Percentiles rank a stretch among this genome's conserved stretches.
Conservation (phyloP, 2,888 invertebrate species). For the Theretra japonica region DNA sequence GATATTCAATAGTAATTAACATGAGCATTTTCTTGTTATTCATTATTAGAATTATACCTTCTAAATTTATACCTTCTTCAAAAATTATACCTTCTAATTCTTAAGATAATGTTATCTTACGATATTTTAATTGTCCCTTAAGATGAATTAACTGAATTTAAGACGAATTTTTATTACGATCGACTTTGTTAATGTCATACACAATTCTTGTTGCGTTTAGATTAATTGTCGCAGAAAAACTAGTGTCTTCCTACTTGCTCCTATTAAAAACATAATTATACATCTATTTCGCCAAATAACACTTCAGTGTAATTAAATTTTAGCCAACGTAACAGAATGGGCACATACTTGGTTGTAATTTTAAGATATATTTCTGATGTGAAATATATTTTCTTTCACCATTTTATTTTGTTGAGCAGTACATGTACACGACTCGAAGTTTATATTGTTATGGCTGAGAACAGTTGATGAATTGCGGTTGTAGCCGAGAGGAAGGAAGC, state of each 20-base stretch:
- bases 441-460: conserved; percentile 47
- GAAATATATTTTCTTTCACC: conserved; percentile 17
- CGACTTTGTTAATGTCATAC: not conserved
- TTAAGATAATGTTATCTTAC: no score
- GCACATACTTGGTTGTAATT: not conserved
- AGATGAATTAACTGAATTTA: no score
- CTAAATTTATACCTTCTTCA: no score
- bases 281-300: no score
- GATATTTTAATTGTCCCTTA: no score
- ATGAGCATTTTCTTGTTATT: no score
- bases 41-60: no score
- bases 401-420: conserved; percentile 28
- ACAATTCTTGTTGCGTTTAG: not conserved
- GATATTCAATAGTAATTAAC: no score
- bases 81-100: no score
- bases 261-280: no score
- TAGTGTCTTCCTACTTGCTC: no score
- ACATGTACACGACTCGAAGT: conserved; percentile 33
- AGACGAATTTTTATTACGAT: not conserved
- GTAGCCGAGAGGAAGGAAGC: conserved; percentile 58
- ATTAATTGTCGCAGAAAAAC: not conserved
- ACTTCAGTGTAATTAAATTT: not conserved
- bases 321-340: not conserved
- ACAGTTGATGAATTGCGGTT: conserved; percentile 64
- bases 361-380: not conserved